A percentile compares a stretch with the other conserved stretches of the same genome.
phyloP scores from a whole-genome alignment of 2,113 vertebrate species.

The Callorhinus ursinus region DNA sequence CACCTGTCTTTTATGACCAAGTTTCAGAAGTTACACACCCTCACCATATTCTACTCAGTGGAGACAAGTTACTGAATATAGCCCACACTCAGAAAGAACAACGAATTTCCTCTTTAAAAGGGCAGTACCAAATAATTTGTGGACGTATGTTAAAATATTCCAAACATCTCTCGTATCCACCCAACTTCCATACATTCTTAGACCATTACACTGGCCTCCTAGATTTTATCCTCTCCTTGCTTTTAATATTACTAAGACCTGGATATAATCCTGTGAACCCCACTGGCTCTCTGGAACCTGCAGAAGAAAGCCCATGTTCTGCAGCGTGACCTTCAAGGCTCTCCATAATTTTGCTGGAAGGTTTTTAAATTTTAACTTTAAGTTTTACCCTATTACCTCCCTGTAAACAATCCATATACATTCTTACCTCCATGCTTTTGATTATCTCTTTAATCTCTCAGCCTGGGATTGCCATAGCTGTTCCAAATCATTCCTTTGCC shows the following conservation, averaged over 20 bases:
- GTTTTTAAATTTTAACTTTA: background rate
- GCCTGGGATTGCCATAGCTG: background rate
- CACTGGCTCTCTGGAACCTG: background rate
- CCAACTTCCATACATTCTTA: background rate
- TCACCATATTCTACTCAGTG: background rate
- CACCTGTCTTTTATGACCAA: background rate
- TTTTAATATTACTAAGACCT: constrained; percentile 2
- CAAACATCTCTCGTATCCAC: background rate
- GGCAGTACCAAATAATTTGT: background rate
- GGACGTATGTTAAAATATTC: background rate
- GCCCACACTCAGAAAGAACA: background rate
- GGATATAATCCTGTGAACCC: background rate
- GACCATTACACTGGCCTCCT: background rate
- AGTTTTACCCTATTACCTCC: background rate
- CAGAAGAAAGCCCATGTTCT: background rate
- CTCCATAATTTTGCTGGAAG: background rate
- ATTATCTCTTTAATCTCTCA: background rate
- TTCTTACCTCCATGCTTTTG: background rate
- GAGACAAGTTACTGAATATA: background rate
- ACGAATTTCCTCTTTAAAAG: background rate
- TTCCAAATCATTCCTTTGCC: background rate
- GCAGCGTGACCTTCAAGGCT: background rate
- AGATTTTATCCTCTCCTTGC: background rate
- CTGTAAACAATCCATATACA: background rate
- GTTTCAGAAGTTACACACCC: background rate